Evolutionary conservation across 2,113 vertebrate species (phyloP), one percentile per base, ranked within the genome.

Genomic region (Chionodraco myersi): DNA sequence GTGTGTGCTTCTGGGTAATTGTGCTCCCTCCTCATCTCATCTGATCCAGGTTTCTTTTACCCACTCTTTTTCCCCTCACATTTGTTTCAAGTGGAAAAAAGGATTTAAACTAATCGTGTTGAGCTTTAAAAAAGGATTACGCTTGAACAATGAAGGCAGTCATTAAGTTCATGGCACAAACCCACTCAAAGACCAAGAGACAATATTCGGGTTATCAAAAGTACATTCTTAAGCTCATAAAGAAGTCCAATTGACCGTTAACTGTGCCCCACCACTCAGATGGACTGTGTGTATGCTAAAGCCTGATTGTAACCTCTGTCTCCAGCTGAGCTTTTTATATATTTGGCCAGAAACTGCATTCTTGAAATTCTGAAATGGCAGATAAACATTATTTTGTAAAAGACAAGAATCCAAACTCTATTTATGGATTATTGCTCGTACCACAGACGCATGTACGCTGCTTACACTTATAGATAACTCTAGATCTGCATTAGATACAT

Each of bases 61-160:
- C 49, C 76, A 79, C 68, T 81, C 57, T 59, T 63, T 75, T 65
- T 21, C 18, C 57, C 75, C 45, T 64, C 60, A 34, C 66, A 26
- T 80, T 88, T 68, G 58, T 80, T 75, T 78, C 56, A 83, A 80
- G 67, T 80, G 89, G 87, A 90, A 91, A 89, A 90, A 87, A 86
- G 87, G 75, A 89, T 86, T 86, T 75, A 51, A 89, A 86, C 75
- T 70, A 48, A 86, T 87, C 61, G 75, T 85, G 75, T 84, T 72
- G 12, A 62, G 84, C 53, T 79, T 86, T 86, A 13, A 59, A 45
- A 77, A 77, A 21, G 59, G 71, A 85, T 88, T 83, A 64, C 0
- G 48, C 60, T 62, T 26, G 56, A 83, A 81, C 69, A 21, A 30
- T 74, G 62, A 70, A 23, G 67, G 23, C 49, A 56, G 36, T 82